Evolutionary conservation across 2,797 vertebrate genomes (phyloP), one percentile per base, ranked within the genome.

Genomic region (Tragopan temminckii): DNA sequence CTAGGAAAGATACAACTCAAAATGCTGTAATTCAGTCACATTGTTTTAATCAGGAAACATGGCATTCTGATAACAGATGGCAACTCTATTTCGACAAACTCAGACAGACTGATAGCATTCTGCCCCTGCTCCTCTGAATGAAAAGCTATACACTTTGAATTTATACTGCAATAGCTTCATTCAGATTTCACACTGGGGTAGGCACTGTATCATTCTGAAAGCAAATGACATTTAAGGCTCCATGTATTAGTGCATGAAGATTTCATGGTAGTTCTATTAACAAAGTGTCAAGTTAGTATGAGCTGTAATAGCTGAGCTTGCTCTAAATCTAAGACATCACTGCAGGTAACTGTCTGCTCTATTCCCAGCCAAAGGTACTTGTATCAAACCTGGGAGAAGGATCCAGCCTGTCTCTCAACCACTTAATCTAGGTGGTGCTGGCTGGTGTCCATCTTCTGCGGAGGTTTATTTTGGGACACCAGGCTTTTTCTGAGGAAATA

Each of bases 61-160:
- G 92, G 79, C 68, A 95, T 96, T 96, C 90, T 95, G 91, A 82
- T 92, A 95, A 88, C 97, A 98, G 97, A 97, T 97, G 97, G 97
- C 38, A 94, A 82, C 79, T 96, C 80, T 72, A 59, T 94, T 96
- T 96, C 91, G 94, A 80, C 87, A 94, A 91, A 95, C 97, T 97
- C 96, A 97, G 64, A 53, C 83, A 95, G 89, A 85, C 83, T 92
- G 96, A 97, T 94, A 96, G 94, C 97, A 96, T 97, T 97, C 96
- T 98, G 96, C 96, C 91, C 93, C 38, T 53, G 80, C 86, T 97
- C 88, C 76, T 94, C 94, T 97, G 95, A 97, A 96, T 95, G 93
- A 91, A 87, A 83, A 79, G 36, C 80, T 78, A 43, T 71, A 67
- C 0, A 1, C 91, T 88, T 83, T 68, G 80, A 81, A 75, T 81